A percentile compares a stretch with the other conserved stretches of the same genome.
These are phyloP conservation scores for Podarcis lilfordi DNA, from an alignment of 2,797 vertebrate genomes.

Conservation along the genomic window DNA sequence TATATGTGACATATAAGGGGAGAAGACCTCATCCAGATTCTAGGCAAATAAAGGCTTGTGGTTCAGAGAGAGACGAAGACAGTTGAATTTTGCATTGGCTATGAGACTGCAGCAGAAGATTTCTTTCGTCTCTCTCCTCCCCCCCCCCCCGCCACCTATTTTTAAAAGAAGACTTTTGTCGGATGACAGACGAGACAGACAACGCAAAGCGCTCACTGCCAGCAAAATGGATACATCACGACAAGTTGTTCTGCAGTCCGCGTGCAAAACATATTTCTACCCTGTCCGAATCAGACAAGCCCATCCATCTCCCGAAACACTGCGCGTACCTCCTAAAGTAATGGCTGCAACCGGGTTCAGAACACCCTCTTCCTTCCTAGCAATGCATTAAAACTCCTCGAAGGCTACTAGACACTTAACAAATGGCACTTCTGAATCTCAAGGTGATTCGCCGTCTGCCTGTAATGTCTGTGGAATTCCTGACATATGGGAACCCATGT, in stretches of 20 bases:
- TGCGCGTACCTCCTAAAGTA: background rate
- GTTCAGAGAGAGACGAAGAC: too few relatives aligned
- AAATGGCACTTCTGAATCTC: background rate
- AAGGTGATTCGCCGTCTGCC: background rate
- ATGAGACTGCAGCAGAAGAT: too few relatives aligned
- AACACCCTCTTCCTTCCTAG: slow-evolving; percentile 10
- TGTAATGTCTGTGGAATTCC: too few relatives aligned
- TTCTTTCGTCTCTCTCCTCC: too few relatives aligned
- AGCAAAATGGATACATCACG: background rate
- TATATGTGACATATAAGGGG: too few relatives aligned
- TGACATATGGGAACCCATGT: too few relatives aligned
- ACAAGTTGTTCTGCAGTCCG: background rate
- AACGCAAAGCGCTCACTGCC: background rate
- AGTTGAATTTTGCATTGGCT: too few relatives aligned
- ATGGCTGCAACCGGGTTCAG: background rate
- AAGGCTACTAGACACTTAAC: background rate
- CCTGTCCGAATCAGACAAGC: background rate
- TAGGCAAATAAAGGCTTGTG: too few relatives aligned
- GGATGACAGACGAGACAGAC: background rate
- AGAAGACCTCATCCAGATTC: too few relatives aligned
- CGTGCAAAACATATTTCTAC: background rate
- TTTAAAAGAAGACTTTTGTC: background rate
- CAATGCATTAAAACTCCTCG: background rate
- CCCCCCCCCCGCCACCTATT: too few relatives aligned
- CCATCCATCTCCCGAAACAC: background rate